Evolutionary conservation across 2,113 vertebrate genomes (phyloP).

Genomic region (Ailuropoda melanoleuca): DNA sequence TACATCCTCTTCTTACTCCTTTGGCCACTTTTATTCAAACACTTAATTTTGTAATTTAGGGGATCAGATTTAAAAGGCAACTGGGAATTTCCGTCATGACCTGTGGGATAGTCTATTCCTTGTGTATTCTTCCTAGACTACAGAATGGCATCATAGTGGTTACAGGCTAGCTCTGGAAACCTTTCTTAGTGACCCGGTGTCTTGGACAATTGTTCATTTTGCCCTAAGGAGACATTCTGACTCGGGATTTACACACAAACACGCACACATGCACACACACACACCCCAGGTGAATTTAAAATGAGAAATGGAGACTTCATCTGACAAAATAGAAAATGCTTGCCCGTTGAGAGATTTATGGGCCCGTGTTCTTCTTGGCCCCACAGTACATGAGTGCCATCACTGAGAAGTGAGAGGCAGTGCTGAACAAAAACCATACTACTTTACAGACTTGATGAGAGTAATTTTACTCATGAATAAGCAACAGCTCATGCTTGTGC

Average conservation of each 20-base stretch:
- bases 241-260: background rate
- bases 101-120: background rate
- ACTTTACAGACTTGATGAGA: background rate
- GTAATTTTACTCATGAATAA: background rate
- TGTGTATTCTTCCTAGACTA: background rate
- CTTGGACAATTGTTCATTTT: background rate
- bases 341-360: background rate
- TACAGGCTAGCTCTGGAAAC: background rate
- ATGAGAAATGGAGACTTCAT: constrained; percentile 5
- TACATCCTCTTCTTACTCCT: background rate
- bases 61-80: background rate
- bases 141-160: background rate
- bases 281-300: background rate
- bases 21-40: background rate
- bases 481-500: background rate
- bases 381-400: background rate
- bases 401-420: background rate
- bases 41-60: background rate
- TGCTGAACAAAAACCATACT: background rate
- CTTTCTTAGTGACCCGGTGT: background rate
- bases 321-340: background rate
- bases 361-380: background rate
- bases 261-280: background rate
- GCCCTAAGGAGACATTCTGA: background rate
- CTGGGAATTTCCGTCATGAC: background rate